Evolutionary conservation across 2,113 vertebrate genomes (phyloP).

Genomic region (Potamarius usumacintae): DNA sequence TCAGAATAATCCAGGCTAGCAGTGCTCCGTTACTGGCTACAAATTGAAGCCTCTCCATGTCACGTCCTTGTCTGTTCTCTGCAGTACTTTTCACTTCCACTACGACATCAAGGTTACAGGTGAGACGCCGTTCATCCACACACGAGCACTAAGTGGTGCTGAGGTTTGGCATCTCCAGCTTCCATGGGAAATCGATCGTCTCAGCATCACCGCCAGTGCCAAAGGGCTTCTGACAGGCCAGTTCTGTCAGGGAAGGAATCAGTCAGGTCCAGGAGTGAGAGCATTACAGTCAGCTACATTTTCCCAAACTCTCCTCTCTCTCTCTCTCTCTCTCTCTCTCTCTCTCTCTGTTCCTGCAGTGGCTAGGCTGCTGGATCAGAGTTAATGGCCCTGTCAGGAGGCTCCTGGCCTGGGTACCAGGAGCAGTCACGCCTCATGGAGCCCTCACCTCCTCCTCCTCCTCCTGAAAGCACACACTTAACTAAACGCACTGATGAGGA

Average conservation of each 20-base stretch:
- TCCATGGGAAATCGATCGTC: conserved; percentile 55
- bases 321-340: conserved; percentile 61
- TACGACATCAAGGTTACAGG: conserved; percentile 54
- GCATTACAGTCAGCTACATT: background rate
- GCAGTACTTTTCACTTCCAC: background rate
- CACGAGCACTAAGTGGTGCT: conserved; percentile 39
- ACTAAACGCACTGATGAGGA: conserved; percentile 47
- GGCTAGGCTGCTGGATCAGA: conserved; percentile 47
- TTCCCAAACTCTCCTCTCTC: conserved; percentile 41
- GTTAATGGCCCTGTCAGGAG: conserved; percentile 65
- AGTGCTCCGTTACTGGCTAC: conserved; percentile 43
- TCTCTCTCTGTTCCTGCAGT: conserved; percentile 25
- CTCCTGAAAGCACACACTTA: conserved; percentile 17
- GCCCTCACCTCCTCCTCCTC: conserved; percentile 6
- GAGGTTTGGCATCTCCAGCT: conserved; percentile 42
- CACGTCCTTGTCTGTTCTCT: background rate
- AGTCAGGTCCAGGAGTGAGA: conserved; percentile 43
- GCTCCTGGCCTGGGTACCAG: conserved; percentile 40
- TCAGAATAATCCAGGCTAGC: conserved; percentile 45
- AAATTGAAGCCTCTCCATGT: conserved; percentile 51
- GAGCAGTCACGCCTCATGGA: conserved; percentile 47
- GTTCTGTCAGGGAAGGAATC: conserved; percentile 56
- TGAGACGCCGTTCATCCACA: conserved; percentile 33
- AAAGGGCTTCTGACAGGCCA: conserved; percentile 54
- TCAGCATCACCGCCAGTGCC: conserved; percentile 48